Percentiles rank a stretch among this genome's conserved stretches.
Evolutionary conservation across 2,888 invertebrate species (phyloP).

Genomic region (Drosophila fulvimacula): DNA sequence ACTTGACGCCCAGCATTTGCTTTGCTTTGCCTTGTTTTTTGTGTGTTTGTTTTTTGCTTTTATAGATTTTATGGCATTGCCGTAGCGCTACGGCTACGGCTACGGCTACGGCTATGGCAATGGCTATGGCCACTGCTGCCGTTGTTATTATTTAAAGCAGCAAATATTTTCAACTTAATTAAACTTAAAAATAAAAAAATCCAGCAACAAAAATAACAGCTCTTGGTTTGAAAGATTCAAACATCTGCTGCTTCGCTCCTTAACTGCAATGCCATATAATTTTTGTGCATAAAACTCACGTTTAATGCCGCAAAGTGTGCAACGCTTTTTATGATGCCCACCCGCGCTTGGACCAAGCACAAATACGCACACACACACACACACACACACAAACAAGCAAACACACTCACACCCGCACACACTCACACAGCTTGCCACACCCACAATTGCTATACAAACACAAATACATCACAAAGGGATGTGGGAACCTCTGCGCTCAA

Average conservation of each 20-base stretch:
- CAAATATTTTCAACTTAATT: constrained; percentile 82
- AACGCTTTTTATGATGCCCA: constrained; percentile 53
- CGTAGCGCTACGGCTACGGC: constrained; percentile 12
- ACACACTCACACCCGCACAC: constrained; percentile 15
- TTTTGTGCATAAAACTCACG: constrained; percentile 73
- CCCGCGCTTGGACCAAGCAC: constrained; percentile 11
- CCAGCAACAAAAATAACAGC: constrained; percentile 18
- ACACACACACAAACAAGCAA: neutral
- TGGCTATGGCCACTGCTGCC: constrained; percentile 9
- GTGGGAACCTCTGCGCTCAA: constrained; percentile 57
- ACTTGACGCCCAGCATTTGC: constrained; percentile 47
- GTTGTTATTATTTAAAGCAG: constrained; percentile 74
- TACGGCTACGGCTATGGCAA: constrained; percentile 20
- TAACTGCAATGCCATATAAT: constrained; percentile 75
- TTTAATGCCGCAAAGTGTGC: constrained; percentile 78
- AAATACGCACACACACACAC: constrained; percentile 2
- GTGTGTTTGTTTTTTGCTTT: constrained; percentile 58
- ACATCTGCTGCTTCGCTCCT: constrained; percentile 61
- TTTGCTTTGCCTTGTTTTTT: constrained; percentile 46
- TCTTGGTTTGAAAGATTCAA: constrained; percentile 44
- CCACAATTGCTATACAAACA: constrained; percentile 27
- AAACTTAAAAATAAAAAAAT: constrained; percentile 69
- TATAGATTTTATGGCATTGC: constrained; percentile 72
- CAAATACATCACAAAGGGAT: constrained; percentile 57
- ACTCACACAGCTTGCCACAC: constrained; percentile 16